Conservation (phyloP, 2,113 vertebrate species). For the Petrocephalus microphthalmus region DNA sequence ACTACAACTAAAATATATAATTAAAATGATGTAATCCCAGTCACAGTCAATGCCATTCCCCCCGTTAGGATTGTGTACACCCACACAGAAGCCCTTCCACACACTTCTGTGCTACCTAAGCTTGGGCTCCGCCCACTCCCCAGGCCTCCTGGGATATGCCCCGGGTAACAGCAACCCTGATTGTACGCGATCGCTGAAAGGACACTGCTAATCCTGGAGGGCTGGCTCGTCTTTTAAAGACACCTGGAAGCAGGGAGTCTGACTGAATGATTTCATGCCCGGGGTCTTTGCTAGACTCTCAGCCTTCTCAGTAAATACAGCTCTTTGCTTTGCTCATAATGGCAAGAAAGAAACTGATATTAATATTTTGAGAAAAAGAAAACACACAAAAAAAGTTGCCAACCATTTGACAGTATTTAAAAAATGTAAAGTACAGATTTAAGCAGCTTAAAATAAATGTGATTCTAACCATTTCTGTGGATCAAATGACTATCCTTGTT, state of each 20-base stretch:
- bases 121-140: background rate
- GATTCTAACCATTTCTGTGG: background rate
- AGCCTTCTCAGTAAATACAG: background rate
- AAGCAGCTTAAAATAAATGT: background rate
- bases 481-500: background rate
- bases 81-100: background rate
- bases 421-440: background rate
- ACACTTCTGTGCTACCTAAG: background rate
- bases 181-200: background rate
- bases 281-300: background rate
- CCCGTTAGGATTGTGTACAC: background rate
- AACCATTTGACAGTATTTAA: background rate
- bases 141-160: background rate
- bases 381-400: background rate
- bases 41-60: background rate
- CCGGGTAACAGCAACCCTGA: background rate
- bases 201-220: background rate
- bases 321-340: background rate
- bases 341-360: background rate
- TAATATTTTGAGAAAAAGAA: background rate
- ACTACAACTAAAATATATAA: background rate
- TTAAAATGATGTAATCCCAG: background rate
- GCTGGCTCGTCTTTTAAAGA: background rate
- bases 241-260: background rate
- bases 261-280: background rate